Conservation (phyloP, 2,113 vertebrate species). For the Paraplagusia blochii region DNA sequence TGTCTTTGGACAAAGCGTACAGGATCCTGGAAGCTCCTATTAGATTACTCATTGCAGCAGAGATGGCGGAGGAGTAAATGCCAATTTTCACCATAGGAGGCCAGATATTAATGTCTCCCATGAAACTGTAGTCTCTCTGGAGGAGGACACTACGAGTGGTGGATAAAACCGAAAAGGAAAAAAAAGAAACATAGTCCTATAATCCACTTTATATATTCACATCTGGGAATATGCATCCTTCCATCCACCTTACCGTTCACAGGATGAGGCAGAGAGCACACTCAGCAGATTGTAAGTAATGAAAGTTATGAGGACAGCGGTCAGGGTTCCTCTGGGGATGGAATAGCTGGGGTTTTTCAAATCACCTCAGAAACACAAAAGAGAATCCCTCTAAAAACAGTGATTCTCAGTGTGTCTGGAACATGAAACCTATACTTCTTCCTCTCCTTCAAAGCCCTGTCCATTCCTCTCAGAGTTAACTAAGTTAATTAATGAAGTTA, state of each 20-base stretch:
- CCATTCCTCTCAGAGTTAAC: too few relatives aligned
- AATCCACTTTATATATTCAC: too few relatives aligned
- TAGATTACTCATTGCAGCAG: constrained; percentile 83
- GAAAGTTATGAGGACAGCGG: constrained; percentile 83
- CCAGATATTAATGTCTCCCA: constrained; percentile 79
- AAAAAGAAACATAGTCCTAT: background rate
- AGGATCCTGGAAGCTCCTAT: constrained; percentile 83
- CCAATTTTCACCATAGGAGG: constrained; percentile 78
- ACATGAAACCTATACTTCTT: too few relatives aligned
- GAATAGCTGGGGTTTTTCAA: constrained; percentile 84
- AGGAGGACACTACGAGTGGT: constrained; percentile 69
- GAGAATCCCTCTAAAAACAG: background rate
- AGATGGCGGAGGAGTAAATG: constrained; percentile 78
- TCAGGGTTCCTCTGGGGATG: constrained; percentile 84
- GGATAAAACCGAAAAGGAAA: background rate
- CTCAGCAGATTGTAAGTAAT: constrained; percentile 81
- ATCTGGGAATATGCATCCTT: too few relatives aligned
- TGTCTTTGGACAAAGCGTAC: constrained; percentile 79
- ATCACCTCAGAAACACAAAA: constrained; percentile 73
- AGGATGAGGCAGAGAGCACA: constrained; percentile 79
- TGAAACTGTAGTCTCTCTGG: constrained; percentile 79
- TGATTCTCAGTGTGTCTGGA: too few relatives aligned
- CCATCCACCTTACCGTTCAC: constrained; percentile 73
- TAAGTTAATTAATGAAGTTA: too few relatives aligned
- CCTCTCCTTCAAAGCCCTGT: too few relatives aligned